Evolutionary conservation across 2,113 vertebrate species (phyloP).

Genomic region (Saguinus imperator): DNA sequence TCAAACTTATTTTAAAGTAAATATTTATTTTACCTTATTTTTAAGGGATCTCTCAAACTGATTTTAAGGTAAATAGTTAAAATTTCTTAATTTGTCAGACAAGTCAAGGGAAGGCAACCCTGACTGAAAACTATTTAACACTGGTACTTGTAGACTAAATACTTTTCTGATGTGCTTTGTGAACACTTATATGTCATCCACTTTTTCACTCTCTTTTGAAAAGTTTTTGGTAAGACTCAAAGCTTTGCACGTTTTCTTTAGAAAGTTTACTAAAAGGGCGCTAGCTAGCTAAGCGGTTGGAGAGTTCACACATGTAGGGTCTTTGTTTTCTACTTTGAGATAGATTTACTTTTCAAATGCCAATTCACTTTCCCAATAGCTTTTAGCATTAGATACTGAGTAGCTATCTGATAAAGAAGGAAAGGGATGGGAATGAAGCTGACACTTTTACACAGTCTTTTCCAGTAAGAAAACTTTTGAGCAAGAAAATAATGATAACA

Average conservation of each 20-base stretch:
- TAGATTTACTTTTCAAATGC: not conserved
- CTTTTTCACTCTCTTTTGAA: constrained; percentile 22
- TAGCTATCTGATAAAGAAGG: not conserved
- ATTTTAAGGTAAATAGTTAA: not conserved
- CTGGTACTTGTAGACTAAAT: not conserved
- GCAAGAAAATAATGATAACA: constrained; percentile 17
- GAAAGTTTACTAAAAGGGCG: not conserved
- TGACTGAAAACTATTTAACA: not conserved
- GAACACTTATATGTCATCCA: not conserved
- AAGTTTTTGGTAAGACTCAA: not conserved
- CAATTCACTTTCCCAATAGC: not conserved
- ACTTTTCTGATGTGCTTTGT: constrained; percentile 14
- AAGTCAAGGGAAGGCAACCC: not conserved
- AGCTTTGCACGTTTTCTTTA: constrained; percentile 20
- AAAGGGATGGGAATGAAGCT: not conserved
- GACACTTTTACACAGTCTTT: not conserved
- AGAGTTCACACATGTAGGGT: not conserved
- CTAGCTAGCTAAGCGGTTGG: not conserved
- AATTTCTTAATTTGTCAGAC: constrained; percentile 1
- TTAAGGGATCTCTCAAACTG: not conserved
- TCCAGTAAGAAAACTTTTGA: constrained; percentile 9
- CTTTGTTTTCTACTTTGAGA: constrained; percentile 35
- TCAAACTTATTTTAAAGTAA: not conserved
- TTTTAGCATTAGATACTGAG: constrained; percentile 7
- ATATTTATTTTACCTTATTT: not conserved